These are phyloP conservation scores for Whitmania pigra DNA, from an alignment of 1,140 invertebrate species.

Conservation along the genomic window DNA sequence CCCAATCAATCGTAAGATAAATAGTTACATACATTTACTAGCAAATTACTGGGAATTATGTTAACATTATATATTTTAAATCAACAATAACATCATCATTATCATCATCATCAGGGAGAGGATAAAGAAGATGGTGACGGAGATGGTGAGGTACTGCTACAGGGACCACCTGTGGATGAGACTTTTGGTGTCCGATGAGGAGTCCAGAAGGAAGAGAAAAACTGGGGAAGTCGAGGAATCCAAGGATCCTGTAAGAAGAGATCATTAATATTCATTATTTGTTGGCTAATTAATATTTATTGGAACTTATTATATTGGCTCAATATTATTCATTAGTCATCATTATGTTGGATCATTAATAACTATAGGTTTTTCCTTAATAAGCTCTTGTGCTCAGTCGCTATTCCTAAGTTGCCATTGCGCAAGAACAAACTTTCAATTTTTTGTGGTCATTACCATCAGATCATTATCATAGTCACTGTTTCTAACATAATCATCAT, in stretches of 20 bases:
- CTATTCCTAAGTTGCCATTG: too few relatives aligned
- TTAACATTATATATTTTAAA: not conserved
- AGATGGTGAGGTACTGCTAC: conserved; percentile 58
- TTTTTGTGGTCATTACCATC: not conserved
- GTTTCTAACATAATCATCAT: not conserved
- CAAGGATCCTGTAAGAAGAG: conserved; percentile 16
- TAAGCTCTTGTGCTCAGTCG: too few relatives aligned
- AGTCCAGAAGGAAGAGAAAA: conserved; percentile 29
- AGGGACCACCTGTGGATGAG: conserved; percentile 61
- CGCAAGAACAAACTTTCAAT: conserved; percentile 20
- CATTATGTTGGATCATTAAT: too few relatives aligned
- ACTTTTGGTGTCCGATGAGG: conserved; percentile 44
- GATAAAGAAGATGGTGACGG: conserved; percentile 45
- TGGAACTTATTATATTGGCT: not conserved
- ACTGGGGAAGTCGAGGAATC: conserved; percentile 26
- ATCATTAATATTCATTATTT: not conserved
- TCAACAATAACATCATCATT: not conserved
- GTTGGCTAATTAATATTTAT: not conserved
- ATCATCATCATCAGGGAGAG: not conserved
- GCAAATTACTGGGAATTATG: too few relatives aligned
- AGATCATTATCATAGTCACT: not conserved
- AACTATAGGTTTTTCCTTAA: too few relatives aligned
- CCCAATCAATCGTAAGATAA: not conserved
- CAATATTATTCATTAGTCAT: not conserved
- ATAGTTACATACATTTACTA: not conserved